Percentiles rank a stretch among this genome's conserved stretches.
Evolutionary conservation across 2,888 invertebrate species (phyloP).

Genomic region (Epistrophe eligans): DNA sequence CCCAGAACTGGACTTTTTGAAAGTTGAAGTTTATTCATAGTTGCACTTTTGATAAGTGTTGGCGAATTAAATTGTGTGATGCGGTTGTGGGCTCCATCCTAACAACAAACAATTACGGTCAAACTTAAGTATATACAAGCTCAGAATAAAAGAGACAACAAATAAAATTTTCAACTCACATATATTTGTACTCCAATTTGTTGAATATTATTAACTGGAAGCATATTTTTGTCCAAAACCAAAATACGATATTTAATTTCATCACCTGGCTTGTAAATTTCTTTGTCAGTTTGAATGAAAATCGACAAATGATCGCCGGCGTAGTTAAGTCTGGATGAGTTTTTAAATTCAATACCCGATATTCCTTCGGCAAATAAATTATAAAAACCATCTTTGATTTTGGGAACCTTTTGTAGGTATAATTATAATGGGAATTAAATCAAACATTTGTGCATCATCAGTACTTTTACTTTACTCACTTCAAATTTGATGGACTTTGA

Average conservation of each 20-base stretch:
- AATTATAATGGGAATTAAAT: too few species aligned
- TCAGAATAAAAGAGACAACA: not conserved
- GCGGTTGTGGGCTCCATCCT: constrained; percentile 91
- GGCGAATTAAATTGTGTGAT: constrained; percentile 92
- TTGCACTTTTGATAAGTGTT: constrained; percentile 89
- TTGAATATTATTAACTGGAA: constrained; percentile 85
- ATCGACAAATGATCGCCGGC: constrained; percentile 89
- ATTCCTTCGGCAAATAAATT: constrained; percentile 85
- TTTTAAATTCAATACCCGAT: constrained; percentile 89
- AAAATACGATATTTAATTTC: constrained; percentile 90
- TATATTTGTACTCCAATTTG: constrained; percentile 79
- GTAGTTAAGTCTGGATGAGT: constrained; percentile 89
- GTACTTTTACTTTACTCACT: constrained; percentile 79
- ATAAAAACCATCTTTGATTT: constrained; percentile 79
- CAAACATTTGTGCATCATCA: too few species aligned
- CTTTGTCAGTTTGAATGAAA: constrained; percentile 96
- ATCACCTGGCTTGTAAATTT: constrained; percentile 95
- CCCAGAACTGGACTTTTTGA: constrained; percentile 95
- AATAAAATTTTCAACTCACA: constrained; percentile 76
- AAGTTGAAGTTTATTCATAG: constrained; percentile 90
- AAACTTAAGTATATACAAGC: not conserved
- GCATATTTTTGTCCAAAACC: constrained; percentile 89
- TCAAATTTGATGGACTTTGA: constrained; percentile 89
- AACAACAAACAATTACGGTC: constrained; percentile 17
- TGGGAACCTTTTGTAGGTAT: constrained; percentile 73